Conservation (phyloP, 92 coral and sea anemone genomes). For the Porites rus region DNA sequence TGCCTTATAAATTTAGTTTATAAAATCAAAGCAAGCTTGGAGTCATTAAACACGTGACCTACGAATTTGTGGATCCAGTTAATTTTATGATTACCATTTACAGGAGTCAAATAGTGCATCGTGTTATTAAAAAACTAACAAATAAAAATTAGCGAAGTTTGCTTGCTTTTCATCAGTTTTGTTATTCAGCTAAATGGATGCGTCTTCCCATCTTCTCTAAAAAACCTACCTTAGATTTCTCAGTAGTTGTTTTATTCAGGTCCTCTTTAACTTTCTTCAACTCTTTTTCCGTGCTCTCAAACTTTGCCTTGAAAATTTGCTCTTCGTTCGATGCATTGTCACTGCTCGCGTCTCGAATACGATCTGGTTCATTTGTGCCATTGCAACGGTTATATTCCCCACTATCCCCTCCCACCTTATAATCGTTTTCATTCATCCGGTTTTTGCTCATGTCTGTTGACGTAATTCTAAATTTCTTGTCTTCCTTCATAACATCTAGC, state of each 20-base stretch:
- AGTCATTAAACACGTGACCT: too few relatives aligned
- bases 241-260: slow-evolving; percentile 47
- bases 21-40: too few relatives aligned
- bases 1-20: too few relatives aligned
- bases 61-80: too few relatives aligned
- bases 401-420: not conserved
- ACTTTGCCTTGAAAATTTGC: slow-evolving; percentile 48
- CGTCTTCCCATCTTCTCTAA: too few relatives aligned
- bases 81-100: too few relatives aligned
- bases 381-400: slow-evolving; percentile 24
- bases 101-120: too few relatives aligned
- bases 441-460: slow-evolving; percentile 48
- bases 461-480: slow-evolving; percentile 26
- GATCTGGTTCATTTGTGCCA: slow-evolving; percentile 1
- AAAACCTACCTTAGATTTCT: slow-evolving; percentile 71
- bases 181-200: too few relatives aligned
- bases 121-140: too few relatives aligned
- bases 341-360: slow-evolving; percentile 17
- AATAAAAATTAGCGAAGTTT: too few relatives aligned
- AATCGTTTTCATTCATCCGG: slow-evolving; percentile 23
- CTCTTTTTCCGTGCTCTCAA: slow-evolving; percentile 65
- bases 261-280: slow-evolving; percentile 55
- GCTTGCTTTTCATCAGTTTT: too few relatives aligned
- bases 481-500: slow-evolving; percentile 77
- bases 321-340: slow-evolving; percentile 41